Base-by-base conservation (phyloP, 1,140 invertebrate genomes). In the Lerema accius region DNA sequence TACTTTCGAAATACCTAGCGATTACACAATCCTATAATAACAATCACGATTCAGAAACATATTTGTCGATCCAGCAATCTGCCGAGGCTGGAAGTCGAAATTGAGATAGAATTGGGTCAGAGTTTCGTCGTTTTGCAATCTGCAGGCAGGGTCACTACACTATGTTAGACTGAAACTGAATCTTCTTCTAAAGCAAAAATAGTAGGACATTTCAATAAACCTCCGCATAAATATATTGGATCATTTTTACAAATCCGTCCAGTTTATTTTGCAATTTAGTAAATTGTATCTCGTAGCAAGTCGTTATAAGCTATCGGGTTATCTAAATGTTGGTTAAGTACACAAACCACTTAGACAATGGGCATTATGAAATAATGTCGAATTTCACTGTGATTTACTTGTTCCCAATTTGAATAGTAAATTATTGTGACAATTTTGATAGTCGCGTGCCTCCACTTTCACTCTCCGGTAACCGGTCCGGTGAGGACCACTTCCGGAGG, bases 391-490 rank as follows among this genome's bases (percentile, higher is more conserved):
- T 42, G 53, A 45, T 17, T 45, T 56, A 45, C 40, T 45, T 13
- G 9, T 10, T 16, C 19, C 14, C 16, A 45, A 32, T 32, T 56
- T 16, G 37, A 32, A 45, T 56, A 45, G 15, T 40, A 53, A 53
- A 55, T 42, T 50, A 50, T 50, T 56, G 53, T 56, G 26, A 56
- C 40, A 45, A 56, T 40, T 53, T 43, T 14, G 26, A n/a, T 40
- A 28, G 40, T 56, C 53, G 53, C 53, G 53, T 56, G 53, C 53
- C 53, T 17, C 23, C 5, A 56, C 53, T 56, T 56, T 56, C 53
- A 56, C 53, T 56, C 6, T 28, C 53, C 13, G 40, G 40, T 10
- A 17, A 56, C 53, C 53, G 40, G 53, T 56, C 53, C 39, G 28
- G 28, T 9, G 28, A 32, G 40, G 53, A 45, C 53, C n/a, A 28